Base-by-base conservation (phyloP, 2,888 invertebrate genomes). In the Orthosia incerta region DNA sequence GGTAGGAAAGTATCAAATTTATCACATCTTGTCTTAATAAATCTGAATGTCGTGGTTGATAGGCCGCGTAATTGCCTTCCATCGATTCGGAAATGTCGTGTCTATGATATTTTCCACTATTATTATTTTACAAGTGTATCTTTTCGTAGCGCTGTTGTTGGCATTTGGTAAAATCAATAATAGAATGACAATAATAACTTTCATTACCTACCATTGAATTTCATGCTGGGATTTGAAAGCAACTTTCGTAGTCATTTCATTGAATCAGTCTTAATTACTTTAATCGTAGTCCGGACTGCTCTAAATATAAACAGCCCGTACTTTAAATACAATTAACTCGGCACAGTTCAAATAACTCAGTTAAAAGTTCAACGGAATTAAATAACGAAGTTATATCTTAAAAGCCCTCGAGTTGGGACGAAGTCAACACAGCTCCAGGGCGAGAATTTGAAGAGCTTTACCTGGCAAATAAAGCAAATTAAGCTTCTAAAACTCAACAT, bases 401-500 rank as follows among this genome's bases (percentile, higher is more conserved):
- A 65, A 82, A 76, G 63, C 51, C 53, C 60, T 70, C 56, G 69
- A 71, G 59, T 66, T 64, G 46, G 20, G 18, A 15, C 59, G 56
- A 67, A 76, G 57, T 75, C 65, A 80, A 80, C 63, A 79, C 59
- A 66, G 74, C 61, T 70, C 39, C 45, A 65, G 45, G n/a, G 65
- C 57, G 75, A 48, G 74, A 66, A 73, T 39, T 63, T 71, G 72
- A 69, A 63, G 39, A 59, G 48, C 60, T 76, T 67, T 66, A 71
- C 76, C 70, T 63, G 23, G 60, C 55, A 80, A 83, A 80, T 73
- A 75, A 67, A 74, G 69, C 65, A 74, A 83, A 85, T 84, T 75
- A 76, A 67, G 64, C 75, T 73, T 71, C 76, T 63, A 80, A 79
- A 84, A 83, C 55, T 81, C 72, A 80, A 80, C 84, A 82, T 85